These are phyloP conservation scores for Rhizomys pruinosus DNA, from an alignment of 2,113 vertebrate genomes.

Conservation along the genomic window DNA sequence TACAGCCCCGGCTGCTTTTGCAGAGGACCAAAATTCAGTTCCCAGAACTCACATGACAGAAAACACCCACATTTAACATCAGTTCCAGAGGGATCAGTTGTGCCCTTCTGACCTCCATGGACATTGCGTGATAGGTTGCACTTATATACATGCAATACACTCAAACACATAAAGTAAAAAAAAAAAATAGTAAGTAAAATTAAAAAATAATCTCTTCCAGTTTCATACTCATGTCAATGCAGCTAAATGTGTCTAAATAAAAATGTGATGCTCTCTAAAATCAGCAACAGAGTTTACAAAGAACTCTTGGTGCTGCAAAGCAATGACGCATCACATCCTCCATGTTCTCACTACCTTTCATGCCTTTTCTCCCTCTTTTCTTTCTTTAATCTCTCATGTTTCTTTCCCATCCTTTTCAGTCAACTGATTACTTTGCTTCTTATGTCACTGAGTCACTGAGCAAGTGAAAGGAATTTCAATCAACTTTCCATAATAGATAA, in stretches of 20 bases:
- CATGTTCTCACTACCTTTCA: neutral
- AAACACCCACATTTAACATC: too few species aligned
- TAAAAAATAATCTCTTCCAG: neutral
- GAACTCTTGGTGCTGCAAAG: neutral
- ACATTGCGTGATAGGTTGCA: too few species aligned
- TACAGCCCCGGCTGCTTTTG: too few species aligned
- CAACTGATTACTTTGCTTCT: neutral
- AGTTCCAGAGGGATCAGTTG: too few species aligned
- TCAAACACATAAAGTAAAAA: too few species aligned
- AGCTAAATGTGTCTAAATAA: neutral
- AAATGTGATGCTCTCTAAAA: neutral
- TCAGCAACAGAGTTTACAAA: neutral
- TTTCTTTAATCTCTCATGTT: neutral
- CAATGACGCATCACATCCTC: neutral
- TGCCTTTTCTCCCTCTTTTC: neutral
- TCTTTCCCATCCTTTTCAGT: neutral
- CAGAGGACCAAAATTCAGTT: too few species aligned
- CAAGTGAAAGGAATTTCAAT: neutral
- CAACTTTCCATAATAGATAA: neutral
- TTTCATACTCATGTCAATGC: rapidly evolving
- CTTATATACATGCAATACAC: too few species aligned
- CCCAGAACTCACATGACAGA: too few species aligned
- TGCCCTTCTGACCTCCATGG: too few species aligned
- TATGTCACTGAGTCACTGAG: neutral
- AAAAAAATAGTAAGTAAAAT: too few species aligned